Evolutionary conservation across 2,888 invertebrate genomes (phyloP).

Genomic region (Habroteleia sp.): DNA sequence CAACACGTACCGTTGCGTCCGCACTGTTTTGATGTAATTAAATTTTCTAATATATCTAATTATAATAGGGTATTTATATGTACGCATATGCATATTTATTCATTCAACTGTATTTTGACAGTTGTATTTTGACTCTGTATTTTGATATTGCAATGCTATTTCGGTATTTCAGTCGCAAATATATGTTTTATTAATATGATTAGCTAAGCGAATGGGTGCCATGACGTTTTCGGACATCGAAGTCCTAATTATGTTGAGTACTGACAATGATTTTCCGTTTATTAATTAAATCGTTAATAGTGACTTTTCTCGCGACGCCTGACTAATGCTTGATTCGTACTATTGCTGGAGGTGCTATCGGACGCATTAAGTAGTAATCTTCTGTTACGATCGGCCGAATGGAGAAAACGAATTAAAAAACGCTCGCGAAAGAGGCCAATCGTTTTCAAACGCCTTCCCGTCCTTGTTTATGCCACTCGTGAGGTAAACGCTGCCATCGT

Average conservation of each 20-base stretch:
- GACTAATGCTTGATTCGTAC: constrained; percentile 66
- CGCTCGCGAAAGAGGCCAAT: constrained; percentile 67
- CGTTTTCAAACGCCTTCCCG: constrained; percentile 69
- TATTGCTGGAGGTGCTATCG: constrained; percentile 64
- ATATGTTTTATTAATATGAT: constrained; percentile 27
- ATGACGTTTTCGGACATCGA: not conserved
- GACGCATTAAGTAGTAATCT: constrained; percentile 76
- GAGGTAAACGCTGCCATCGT: constrained; percentile 69
- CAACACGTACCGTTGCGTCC: not conserved
- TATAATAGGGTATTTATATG: constrained; percentile 34
- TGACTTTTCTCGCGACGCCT: constrained; percentile 57
- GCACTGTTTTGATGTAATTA: constrained; percentile 21
- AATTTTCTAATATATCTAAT: constrained; percentile 45
- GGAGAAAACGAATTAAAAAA: constrained; percentile 71
- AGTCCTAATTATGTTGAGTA: not conserved
- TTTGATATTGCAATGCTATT: constrained; percentile 23
- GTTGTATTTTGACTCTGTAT: not conserved
- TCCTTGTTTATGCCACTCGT: constrained; percentile 61
- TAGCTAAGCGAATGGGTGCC: no score
- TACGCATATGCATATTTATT: constrained; percentile 20
- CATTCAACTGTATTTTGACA: no score
- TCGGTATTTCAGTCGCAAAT: constrained; percentile 23
- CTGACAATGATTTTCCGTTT: not conserved
- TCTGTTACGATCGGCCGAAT: constrained; percentile 64
- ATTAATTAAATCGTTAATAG: constrained; percentile 51